Conservation (phyloP, 2,797 vertebrate species). For the Podarcis lilfordi region DNA sequence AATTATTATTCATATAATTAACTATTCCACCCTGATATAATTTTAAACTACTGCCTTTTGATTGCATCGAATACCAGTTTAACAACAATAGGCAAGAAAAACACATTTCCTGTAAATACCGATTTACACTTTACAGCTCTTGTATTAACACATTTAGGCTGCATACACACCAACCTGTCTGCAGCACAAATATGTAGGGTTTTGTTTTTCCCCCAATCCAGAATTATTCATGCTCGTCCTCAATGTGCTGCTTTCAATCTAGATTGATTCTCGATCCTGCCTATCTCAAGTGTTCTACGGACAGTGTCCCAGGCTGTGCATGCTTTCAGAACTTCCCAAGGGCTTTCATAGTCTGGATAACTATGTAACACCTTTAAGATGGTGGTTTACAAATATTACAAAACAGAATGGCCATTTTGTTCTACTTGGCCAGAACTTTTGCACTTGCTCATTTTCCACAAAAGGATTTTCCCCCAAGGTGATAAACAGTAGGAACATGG, state of each 20-base stretch:
- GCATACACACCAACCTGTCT: too few species aligned
- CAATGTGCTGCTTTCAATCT: too few species aligned
- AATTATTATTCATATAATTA: constrained; percentile 48
- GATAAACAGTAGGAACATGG: not conserved
- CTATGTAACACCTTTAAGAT: too few species aligned
- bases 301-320: too few species aligned
- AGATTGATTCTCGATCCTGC: too few species aligned
- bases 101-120: not conserved
- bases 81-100: constrained; percentile 30
- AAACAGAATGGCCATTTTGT: not conserved
- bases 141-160: not conserved
- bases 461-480: not conserved
- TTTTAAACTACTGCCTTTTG: constrained; percentile 19
- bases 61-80: constrained; percentile 14
- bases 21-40: constrained; percentile 37
- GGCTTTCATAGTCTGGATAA: too few species aligned
- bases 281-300: too few species aligned
- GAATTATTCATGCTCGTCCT: too few species aligned
- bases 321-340: too few species aligned
- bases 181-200: too few species aligned
- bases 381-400: too few species aligned
- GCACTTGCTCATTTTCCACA: not conserved
- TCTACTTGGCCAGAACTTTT: not conserved
- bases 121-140: not conserved
- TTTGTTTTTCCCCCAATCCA: too few species aligned